Percentiles rank a stretch among this genome's conserved stretches.
Evolutionary conservation across 2,797 vertebrate genomes (phyloP).

Genomic region (Urosaurus nigricauda): DNA sequence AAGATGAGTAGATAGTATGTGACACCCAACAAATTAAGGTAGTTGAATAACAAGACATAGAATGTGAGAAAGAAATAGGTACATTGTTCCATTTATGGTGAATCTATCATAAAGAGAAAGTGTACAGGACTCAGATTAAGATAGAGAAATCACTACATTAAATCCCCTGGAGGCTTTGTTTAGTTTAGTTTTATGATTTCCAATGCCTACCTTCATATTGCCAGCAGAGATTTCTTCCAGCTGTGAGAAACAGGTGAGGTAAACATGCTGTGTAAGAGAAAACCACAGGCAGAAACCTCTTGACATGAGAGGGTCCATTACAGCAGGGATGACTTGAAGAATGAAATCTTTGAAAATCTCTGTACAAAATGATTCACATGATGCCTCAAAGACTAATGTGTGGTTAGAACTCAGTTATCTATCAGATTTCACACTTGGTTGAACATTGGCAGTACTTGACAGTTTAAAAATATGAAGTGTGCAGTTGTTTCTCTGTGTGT

Average conservation of each 20-base stretch:
- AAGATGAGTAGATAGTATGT: slow-evolving; percentile 19
- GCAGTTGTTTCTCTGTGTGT: no score
- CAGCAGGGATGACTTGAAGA: background rate
- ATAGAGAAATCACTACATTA: background rate
- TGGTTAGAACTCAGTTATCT: background rate
- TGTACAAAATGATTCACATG: background rate
- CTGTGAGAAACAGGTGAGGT: background rate
- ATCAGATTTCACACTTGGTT: background rate
- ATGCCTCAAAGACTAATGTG: background rate
- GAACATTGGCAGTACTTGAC: background rate
- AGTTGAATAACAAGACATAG: background rate
- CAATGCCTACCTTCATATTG: background rate
- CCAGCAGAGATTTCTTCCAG: background rate
- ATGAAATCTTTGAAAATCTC: background rate
- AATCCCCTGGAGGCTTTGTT: background rate
- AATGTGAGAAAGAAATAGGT: background rate
- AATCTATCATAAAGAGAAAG: background rate
- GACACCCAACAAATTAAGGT: slow-evolving; percentile 9
- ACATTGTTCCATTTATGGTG: slow-evolving; percentile 23
- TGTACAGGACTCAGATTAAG: background rate
- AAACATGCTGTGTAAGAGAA: background rate
- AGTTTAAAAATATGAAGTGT: background rate
- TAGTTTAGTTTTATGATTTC: background rate
- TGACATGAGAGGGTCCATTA: background rate
- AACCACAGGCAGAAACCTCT: background rate